Evolutionary conservation across 2,113 vertebrate species (phyloP), one percentile per base, ranked within the genome.

Genomic region (Rhombomys opimus): DNA sequence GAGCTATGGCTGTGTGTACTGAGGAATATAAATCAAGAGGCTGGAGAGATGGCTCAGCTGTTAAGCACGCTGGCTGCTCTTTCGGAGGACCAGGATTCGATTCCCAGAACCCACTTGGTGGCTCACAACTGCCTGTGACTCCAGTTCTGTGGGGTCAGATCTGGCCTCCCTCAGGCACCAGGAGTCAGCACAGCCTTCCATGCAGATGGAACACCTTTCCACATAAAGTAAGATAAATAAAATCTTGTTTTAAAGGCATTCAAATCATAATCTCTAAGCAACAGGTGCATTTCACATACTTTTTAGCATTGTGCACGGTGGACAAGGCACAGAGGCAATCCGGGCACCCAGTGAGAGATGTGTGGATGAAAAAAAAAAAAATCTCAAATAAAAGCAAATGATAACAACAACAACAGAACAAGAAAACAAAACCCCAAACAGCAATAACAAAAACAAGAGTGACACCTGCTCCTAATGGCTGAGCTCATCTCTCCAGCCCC

Each of bases 221-320:
- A 25, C 35, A 84, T 61, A 84, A 84, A 61, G 38, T 61, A 25
- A 82, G 12, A 14, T 61, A 38, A 59, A n/a, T n/a, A 38, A 61
- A 82, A 14, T 23, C 10, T 59, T 61, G 18, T 82, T 41, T 35
- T 7, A 82, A 25, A 82, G 80, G 22, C 35, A 25, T 82, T 61
- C 38, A 61, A 61, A 82, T 38, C 35, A 80, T 35, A 82, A 14
- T 23, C 35, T n/a, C 13, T 82, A 61, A 38, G n/a, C 13, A 82
- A 23, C 22, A 38, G 0, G 3, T 20, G 22, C 11, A 38, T 1
- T 1, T 38, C 80, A 25, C 32, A 38, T 2, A 8, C 35, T 82
- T 38, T 61, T 2, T 12, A 15, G 35, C 25, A 3, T 12, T 38
- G 27, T 38, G 5, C 12, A 9, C 35, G 25, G n/a, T 38, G 7